phyloP scores from a whole-genome alignment of 2,113 vertebrate genomes.

The Mirza zaza region DNA sequence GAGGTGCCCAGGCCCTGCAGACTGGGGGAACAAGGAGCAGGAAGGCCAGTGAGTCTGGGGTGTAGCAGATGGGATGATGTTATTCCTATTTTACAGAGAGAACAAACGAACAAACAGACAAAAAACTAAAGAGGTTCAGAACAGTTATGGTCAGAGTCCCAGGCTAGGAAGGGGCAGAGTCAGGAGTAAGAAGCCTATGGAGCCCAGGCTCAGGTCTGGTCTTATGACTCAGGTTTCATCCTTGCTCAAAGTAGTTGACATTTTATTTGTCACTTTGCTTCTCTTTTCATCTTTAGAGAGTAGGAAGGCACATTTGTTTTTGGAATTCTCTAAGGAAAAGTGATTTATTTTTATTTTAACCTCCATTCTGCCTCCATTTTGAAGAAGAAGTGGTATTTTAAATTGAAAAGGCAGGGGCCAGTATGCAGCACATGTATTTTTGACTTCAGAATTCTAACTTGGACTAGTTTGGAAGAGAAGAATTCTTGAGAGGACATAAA shows the following conservation, averaged over 20 bases:
- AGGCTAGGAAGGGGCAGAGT: neutral
- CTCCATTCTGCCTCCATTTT: neutral
- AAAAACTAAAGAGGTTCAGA: neutral
- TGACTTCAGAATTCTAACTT: neutral
- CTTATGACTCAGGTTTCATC: neutral
- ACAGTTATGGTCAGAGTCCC: fast-evolving
- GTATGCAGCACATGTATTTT: neutral
- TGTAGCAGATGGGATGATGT: neutral
- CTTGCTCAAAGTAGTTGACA: neutral
- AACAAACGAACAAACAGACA: neutral
- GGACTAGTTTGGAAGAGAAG: neutral
- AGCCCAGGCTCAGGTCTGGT: neutral
- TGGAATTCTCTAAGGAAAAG: neutral
- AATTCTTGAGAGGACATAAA: neutral
- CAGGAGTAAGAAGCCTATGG: fast-evolving
- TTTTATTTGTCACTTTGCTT: neutral
- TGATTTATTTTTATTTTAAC: conserved; percentile 9
- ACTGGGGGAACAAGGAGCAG: too few species aligned
- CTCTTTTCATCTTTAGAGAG: neutral
- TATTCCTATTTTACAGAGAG: neutral
- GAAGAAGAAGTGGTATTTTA: neutral
- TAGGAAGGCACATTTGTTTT: neutral
- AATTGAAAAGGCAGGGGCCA: neutral
- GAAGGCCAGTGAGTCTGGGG: neutral
- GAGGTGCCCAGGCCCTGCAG: fast-evolving